Evolutionary conservation across 1,140 invertebrate species (phyloP), one percentile per base, ranked within the genome.

Genomic region (Leptopilina clavipes): DNA sequence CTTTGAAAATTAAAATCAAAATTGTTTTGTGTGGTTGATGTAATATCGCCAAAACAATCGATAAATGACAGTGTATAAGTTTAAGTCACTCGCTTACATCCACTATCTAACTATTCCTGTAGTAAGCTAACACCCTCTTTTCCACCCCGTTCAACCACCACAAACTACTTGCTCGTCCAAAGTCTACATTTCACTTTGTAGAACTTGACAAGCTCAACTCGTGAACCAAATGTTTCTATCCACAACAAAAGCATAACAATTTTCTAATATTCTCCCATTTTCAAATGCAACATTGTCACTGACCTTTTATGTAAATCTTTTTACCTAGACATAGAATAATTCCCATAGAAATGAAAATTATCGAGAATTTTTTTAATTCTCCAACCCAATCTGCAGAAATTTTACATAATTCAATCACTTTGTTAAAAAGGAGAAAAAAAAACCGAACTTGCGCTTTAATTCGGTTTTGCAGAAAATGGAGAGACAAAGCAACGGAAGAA

Each of bases 41-140:
- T 31, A 87, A 87, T 87, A 88, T 87, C 81, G 80, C 82, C 71
- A 5, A 79, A 84, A 89, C 86, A 89, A 89, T 89, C 88, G 86
- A 89, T 89, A n/a, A n/a, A n/a, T n/a, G n/a, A n/a, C n/a, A 89
- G 81, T 81, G 77, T 77, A 78, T 79, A 85, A 84, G 83, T 86
- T 84, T 79, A 84, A 80, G 82, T 44, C 75, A 31, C 25, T 31
- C 81, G 82, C 81, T 80, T 82, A 81, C 75, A 9, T 74, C 45
- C 71, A 73, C 72, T 43, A 81, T 75, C 72, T 70, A 79, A 78
- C 74, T 81, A 25, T 11, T 79, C 77, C 80, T 80, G 80, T 84
- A 87, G 82, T 85, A 85, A 87, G 84, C 83, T 80, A 79, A 81
- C 81, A 76, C 73, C 77, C 73, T 71, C 71, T 48, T 75, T 73